Percentiles rank a stretch among this genome's conserved stretches.
phyloP scores from a whole-genome alignment of 2,888 invertebrate species.

The Phalera bucephala region DNA sequence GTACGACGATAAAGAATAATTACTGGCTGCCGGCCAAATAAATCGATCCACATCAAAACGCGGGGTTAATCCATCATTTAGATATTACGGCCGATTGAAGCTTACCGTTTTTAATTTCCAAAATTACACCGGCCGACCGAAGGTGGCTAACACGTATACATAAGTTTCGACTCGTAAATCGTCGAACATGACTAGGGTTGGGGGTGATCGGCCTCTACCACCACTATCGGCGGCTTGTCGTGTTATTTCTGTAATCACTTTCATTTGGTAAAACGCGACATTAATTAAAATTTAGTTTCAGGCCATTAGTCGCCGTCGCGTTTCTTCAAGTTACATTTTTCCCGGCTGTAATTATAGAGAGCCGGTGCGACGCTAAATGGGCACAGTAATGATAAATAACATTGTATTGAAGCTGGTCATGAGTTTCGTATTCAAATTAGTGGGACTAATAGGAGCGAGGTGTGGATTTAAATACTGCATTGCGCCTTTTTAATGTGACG shows the following conservation, averaged over 20 bases:
- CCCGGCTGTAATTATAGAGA: slow-evolving; percentile 72
- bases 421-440: slow-evolving; percentile 82
- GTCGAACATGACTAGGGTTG: slow-evolving; percentile 60
- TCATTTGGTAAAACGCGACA: slow-evolving; percentile 81
- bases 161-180: slow-evolving; percentile 79
- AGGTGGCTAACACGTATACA: slow-evolving; percentile 68
- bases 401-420: slow-evolving; percentile 73
- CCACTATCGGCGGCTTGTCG: slow-evolving; percentile 67
- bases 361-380: slow-evolving; percentile 77
- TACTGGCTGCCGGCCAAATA: slow-evolving; percentile 81
- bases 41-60: slow-evolving; percentile 81
- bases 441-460: slow-evolving; percentile 66
- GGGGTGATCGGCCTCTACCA: slow-evolving; percentile 44
- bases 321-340: slow-evolving; percentile 79
- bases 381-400: slow-evolving; percentile 79
- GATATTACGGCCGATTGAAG: slow-evolving; percentile 80
- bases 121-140: slow-evolving; percentile 69
- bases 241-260: slow-evolving; percentile 81
- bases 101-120: slow-evolving; percentile 81
- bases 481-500: slow-evolving; percentile 60
- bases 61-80: slow-evolving; percentile 82
- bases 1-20: slow-evolving; percentile 80
- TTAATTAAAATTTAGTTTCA: slow-evolving; percentile 84
- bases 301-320: slow-evolving; percentile 80
- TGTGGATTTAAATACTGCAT: slow-evolving; percentile 69